Conservation (phyloP, 2,797 vertebrate genomes). For the Erpetoichthys calabaricus region DNA sequence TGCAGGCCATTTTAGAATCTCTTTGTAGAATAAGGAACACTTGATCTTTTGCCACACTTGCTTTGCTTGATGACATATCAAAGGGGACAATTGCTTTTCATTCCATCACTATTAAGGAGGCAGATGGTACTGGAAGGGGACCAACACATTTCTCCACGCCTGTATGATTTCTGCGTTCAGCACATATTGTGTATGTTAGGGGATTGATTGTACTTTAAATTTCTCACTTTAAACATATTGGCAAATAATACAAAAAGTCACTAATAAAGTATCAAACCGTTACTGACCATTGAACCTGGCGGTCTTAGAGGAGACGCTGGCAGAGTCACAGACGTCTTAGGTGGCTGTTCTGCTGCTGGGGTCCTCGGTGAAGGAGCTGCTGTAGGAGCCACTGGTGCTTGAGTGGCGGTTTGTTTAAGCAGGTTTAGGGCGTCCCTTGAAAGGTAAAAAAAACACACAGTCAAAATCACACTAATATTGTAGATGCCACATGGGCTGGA, state of each 20-base stretch:
- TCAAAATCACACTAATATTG: too few relatives aligned
- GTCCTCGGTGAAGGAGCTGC: conserved; percentile 18
- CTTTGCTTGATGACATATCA: too few relatives aligned
- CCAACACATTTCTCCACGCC: too few relatives aligned
- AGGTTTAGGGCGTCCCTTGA: conserved; percentile 76
- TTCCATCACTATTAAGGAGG: too few relatives aligned
- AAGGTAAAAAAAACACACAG: conserved; percentile 17
- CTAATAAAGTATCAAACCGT: background rate
- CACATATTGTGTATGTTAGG: too few relatives aligned
- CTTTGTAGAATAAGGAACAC: too few relatives aligned
- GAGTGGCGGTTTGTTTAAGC: conserved; percentile 43
- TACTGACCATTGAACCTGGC: conserved; percentile 56
- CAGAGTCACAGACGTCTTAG: conserved; percentile 49
- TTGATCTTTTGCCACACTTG: too few relatives aligned
- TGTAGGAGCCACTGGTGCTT: conserved; percentile 7
- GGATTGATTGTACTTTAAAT: background rate
- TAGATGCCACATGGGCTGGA: too few relatives aligned
- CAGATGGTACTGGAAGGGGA: too few relatives aligned
- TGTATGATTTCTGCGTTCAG: too few relatives aligned
- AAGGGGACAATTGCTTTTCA: too few relatives aligned
- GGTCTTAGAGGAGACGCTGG: conserved; percentile 69
- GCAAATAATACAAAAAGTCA: background rate
- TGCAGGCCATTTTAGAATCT: too few relatives aligned
- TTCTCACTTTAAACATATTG: conserved; percentile 13
- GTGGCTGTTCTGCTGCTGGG: conserved; percentile 19